These are phyloP conservation scores for Cinclus cinclus DNA, from an alignment of 2,113 vertebrate species.

Conservation along the genomic window DNA sequence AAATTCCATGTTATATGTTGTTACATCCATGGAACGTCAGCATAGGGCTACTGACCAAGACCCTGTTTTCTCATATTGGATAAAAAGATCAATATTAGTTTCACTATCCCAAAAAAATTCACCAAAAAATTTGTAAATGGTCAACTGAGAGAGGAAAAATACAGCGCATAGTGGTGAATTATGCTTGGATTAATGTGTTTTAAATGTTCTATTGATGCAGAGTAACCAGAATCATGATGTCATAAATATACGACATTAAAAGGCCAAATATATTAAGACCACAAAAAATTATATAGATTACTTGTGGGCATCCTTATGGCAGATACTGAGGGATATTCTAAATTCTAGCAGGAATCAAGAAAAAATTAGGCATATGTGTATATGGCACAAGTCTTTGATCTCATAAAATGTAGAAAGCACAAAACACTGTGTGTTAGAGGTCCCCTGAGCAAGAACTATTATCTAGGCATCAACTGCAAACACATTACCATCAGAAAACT, in stretches of 20 bases:
- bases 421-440: neutral
- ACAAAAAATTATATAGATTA: neutral
- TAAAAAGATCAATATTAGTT: neutral
- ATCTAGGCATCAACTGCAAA: neutral
- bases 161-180: neutral
- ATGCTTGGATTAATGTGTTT: neutral
- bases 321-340: neutral
- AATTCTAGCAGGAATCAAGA: constrained; percentile 34
- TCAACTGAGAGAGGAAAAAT: neutral
- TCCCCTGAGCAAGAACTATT: neutral
- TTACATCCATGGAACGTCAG: neutral
- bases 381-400: neutral
- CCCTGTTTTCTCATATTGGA: neutral
- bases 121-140: neutral
- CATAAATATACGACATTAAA: neutral
- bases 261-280: neutral
- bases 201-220: neutral
- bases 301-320: neutral
- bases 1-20: neutral
- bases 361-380: constrained; percentile 21
- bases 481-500: neutral
- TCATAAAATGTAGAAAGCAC: neutral
- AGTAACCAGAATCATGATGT: neutral
- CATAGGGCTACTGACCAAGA: neutral
- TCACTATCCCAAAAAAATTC: neutral